Evolutionary conservation across 1,140 invertebrate genomes (phyloP).

Genomic region (Geopemphigus sp.): DNA sequence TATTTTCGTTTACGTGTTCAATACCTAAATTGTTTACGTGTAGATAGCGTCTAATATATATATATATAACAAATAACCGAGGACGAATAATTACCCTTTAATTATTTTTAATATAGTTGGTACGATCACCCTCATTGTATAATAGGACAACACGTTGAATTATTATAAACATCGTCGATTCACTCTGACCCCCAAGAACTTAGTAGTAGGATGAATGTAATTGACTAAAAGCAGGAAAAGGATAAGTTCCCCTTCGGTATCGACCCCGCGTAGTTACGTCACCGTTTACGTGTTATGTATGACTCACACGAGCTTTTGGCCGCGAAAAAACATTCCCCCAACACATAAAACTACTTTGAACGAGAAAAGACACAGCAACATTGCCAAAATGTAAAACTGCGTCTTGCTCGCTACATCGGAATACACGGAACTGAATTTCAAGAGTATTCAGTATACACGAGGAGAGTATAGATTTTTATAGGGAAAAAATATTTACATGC

Average conservation of each 20-base stretch:
- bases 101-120: constrained; percentile 2
- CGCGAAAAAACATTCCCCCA: constrained; percentile 36
- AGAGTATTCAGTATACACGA: background rate
- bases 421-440: background rate
- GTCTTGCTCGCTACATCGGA: background rate
- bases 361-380: background rate
- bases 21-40: too few relatives aligned
- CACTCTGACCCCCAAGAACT: constrained; percentile 11
- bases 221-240: constrained; percentile 18
- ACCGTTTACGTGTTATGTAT: constrained; percentile 21
- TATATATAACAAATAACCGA: background rate
- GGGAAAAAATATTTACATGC: background rate
- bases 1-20: too few relatives aligned
- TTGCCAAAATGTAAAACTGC: background rate
- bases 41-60: background rate
- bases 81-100: constrained; percentile 5
- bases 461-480: background rate
- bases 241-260: constrained; percentile 15
- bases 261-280: constrained; percentile 37
- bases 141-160: background rate
- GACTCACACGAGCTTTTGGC: constrained; percentile 42
- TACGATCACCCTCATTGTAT: background rate
- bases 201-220: constrained; percentile 28
- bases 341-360: background rate
- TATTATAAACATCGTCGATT: background rate